Evolutionary conservation across 2,797 vertebrate species (phyloP), one percentile per base, ranked within the genome.

Genomic region (Ataeniobius toweri): DNA sequence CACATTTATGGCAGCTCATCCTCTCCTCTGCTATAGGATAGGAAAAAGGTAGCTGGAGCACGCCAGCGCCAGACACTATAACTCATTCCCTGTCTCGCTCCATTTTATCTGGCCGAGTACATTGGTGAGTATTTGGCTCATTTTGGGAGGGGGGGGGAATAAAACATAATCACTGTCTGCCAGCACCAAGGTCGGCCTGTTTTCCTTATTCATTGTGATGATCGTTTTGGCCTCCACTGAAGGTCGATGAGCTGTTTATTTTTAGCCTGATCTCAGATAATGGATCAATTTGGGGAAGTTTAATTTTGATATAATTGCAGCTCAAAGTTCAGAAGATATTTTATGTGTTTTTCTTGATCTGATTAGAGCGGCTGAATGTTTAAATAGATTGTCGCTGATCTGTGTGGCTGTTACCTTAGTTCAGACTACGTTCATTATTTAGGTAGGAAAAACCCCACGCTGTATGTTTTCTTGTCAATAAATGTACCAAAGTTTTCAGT

Each of bases 1-100:
- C 89, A 90, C 90, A 93, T 94, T 92, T 93, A 92, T 84, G 70
- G 86, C 78, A 18, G 59, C 87, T 91, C 90, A 87, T 92, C 89
- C 73, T 74, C 71, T 83, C 83, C 84, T 58, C 81, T 73, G 86
- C 89, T 80, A 73, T 71, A 77, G 80, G 74, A 85, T 80, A 80
- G 77, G 75, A 85, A 53, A 90, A 89, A 88, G 87, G 90, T 91
- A 87, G 92, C 78, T 85, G 80, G 84, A 88, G 81, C 86, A 36
- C 83, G 44, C 78, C 22, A 81, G 84, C 88, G 87, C 89, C 80
- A 78, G 77, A 82, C 88, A 67, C 85, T 22, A 85, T 93, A 91
- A 92, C 80, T 93, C 88, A 91, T 84, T 69, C 63, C 76, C 73
- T 69, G 53, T 67, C 50, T 61, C 2, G 31, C 83, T 84, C 67